phyloP scores from a whole-genome alignment of 2,113 vertebrate species.

The Pseudopipra pipra region DNA sequence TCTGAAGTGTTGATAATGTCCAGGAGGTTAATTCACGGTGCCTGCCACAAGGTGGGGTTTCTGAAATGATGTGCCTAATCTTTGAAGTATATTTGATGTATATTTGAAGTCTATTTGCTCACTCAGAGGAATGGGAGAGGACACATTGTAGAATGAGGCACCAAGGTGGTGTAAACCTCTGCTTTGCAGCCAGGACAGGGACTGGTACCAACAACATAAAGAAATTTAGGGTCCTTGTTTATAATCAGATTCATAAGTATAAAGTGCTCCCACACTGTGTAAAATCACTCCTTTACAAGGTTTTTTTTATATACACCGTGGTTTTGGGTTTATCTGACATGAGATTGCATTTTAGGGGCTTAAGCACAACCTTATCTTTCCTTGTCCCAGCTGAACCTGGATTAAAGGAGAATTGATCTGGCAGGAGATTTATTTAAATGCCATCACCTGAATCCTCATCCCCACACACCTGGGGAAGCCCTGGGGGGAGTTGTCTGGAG shows the following conservation, averaged over 20 bases:
- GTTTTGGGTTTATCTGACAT: not conserved
- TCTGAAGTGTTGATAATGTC: not conserved
- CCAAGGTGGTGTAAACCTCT: accelerated
- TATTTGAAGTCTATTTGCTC: not conserved
- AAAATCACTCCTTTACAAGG: not conserved
- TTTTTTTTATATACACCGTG: accelerated
- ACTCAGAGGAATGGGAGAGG: not conserved
- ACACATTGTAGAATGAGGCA: not conserved
- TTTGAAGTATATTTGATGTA: not conserved
- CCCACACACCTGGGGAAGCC: not conserved
- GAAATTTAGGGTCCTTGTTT: not conserved
- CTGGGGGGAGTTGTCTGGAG: not conserved
- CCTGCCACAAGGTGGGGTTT: not conserved
- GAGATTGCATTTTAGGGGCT: not conserved
- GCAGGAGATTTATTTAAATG: not conserved
- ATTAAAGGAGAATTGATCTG: not conserved
- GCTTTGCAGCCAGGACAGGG: not conserved
- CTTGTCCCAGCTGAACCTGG: not conserved
- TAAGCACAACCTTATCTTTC: not conserved
- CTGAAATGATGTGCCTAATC: not conserved
- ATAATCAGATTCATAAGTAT: not conserved
- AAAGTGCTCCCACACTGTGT: not conserved
- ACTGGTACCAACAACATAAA: not conserved
- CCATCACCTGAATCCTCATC: not conserved
- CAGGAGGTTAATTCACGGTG: not conserved